Evolutionary conservation across 1,140 invertebrate species (phyloP), one percentile per base, ranked within the genome.

Genomic region (Oreohelix idahoensis): DNA sequence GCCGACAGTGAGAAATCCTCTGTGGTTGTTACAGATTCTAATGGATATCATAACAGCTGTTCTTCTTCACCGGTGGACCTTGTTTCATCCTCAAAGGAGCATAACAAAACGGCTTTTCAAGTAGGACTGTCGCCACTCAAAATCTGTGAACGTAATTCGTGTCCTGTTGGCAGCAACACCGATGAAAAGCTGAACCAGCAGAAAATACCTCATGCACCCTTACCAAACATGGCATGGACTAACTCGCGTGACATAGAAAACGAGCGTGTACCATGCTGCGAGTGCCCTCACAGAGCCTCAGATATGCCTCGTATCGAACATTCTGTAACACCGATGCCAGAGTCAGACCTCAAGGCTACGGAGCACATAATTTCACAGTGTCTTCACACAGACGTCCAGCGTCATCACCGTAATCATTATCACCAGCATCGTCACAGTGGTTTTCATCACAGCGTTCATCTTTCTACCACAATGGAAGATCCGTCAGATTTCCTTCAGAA

Each of bases 101-200:
- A 39, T 26, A 26, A 75, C 38, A 78, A 49, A 78, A 39, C 5
- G n/a, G 32, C 76, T 42, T 29, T n/a, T 35, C 38, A 39, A 75
- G 38, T n/a, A 8, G 45, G 11, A 42, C 29, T 20, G 26, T 20
- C 73, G 11, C 51, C 36, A 39, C 11, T 29, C 23, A 63, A 32
- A 38, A 79, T 11, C 83, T 83, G 84, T 26, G 87, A 83, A 81
- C 86, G 88, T 66, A 71, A 88, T 29, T 90, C 87, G 84, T 86
- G 87, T 42, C 86, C 85, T 0, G 87, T 89, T 75, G 86, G 86
- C 15, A 87, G 87, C 70, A 87, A 83, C 76, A 85, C 88, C 17
- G 86, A 87, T 76, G 84, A 26, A 13, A n/a, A 84, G 20, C 4
- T 70, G 85, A 85, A 11, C 71, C 79, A 13, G 83, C 79, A 23